Evolutionary conservation across 2,888 invertebrate species (phyloP), one percentile per base, ranked within the genome.

Genomic region (Sialis lutaria): DNA sequence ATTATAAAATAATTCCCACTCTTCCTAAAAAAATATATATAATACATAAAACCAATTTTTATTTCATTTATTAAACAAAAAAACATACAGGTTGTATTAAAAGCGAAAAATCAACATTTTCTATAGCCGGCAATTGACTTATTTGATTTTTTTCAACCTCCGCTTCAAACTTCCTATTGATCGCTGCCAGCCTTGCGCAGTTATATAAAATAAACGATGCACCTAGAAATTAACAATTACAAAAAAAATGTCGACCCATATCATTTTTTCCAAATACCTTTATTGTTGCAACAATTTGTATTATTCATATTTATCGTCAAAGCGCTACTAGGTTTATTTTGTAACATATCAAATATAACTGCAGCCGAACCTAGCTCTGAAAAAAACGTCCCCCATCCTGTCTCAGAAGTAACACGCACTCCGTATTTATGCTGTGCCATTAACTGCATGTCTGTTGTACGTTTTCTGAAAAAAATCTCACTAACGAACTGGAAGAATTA

Each of bases 151-250:
- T 60, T 4, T 52, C 49, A 5, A 77, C 74, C 58, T 70, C 73
- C 6, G 72, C 67, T 51, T 75, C 64, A 59, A 76, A 85, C 50
- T 74, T 75, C 53, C 72, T 70, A 48, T 82, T 65, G 45, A 86
- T 70, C 1, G 77, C 73, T 55, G 76, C 72, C 45, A 87, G 59
- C 52, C 87, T 73, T 0, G 82, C 84, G 58, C 78, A 78, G 58
- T 88, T 88, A 61, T 88, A 87, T 32, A 87, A 65, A 48, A 86
- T 72, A 61, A 86, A 87, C 31, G 79, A 68, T 34, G 80, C 79
- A 45, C 82, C 83, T 83, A 61, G 34, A 65, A 65, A 42, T 54
- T 52, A 45, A 53, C 32, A 51, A 52, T 48, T 48, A 48, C 46
- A 42, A 51, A 46, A 47, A 42, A 50, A 50, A 13, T 48, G 41